Evolutionary conservation across 2,797 vertebrate species (phyloP), one percentile per base, ranked within the genome.

Genomic region (Thaleichthys pacificus): DNA sequence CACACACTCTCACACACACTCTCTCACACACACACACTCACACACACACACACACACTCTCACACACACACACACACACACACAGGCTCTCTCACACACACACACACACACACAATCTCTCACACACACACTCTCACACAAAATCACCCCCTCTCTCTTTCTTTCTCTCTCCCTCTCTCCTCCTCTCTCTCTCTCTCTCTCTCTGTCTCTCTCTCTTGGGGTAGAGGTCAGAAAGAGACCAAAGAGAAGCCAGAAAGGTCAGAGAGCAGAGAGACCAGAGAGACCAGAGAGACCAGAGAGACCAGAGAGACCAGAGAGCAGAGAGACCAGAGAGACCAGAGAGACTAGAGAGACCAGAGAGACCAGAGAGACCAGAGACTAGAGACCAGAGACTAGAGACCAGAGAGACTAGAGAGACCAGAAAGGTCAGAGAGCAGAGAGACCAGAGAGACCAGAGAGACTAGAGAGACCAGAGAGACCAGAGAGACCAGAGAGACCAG

Each of bases 21-120:
- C 42, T 11, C 42, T 91, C 93, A 90, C 91, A 90, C 91, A 35
- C 87, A 72, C 82, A 88, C 81, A 88, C 93, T 95, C 94, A 90
- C 93, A 95, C 92, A 93, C 32, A 32, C 32, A 5, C 32, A 32
- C 3, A 32, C 32, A 32, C 32, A 32, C 32, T 0, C 32, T 32
- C 32, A 6, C 6, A 32, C 32, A 32, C 32, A 32, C 4, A 32
- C 30, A 32, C 30, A 32, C 30, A 32, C 30, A 32, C 30, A 32
- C 30, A 32, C 1, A 3, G n/a, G n/a, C n/a, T n/a, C n/a, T n/a
- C 30, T 32, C 30, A 1, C 5, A 32, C 35, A 38, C 35, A 8
- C 35, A 38, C 35, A 38, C 35, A 7, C 35, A 24, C 22, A 24
- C 22, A 24, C 22, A 24, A 0, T 1, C 22, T 24, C 22, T 24